Conservation (phyloP, 2,888 invertebrate species). For the Thera britannica region DNA sequence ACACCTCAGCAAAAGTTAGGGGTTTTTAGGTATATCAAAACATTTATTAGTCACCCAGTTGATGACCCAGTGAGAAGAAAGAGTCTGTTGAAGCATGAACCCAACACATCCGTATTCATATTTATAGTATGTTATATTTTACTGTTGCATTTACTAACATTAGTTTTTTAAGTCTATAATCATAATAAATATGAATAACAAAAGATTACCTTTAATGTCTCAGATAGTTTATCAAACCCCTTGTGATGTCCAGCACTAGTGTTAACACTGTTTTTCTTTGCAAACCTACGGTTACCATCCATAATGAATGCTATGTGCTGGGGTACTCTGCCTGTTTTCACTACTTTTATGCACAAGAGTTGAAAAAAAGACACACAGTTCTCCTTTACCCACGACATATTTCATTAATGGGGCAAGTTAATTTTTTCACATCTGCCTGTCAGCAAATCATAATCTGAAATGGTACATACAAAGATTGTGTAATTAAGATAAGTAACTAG, state of each 20-base stretch:
- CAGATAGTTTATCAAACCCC: conserved; percentile 92
- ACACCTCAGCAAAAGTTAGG: no score
- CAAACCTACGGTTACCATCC: conserved; percentile 99
- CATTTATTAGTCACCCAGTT: no score
- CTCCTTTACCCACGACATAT: conserved; percentile 90
- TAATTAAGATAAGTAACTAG: no score
- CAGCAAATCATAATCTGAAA: conserved; percentile 4
- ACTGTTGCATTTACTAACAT: no score
- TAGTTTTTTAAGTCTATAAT: no score
- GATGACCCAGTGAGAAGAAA: no score
- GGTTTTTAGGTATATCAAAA: no score
- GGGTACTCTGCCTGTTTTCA: conserved; percentile 93
- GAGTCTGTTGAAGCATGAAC: no score
- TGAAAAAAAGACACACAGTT: conserved; percentile 91
- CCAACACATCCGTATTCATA: no score
- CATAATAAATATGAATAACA: no score
- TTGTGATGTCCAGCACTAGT: conserved; percentile 92
- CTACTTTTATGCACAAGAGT: conserved; percentile 87
- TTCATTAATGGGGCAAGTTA: neutral
- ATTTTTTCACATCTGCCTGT: conserved; percentile 8
- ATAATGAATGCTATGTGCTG: conserved; percentile 98
- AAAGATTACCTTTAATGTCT: conserved; percentile 88
- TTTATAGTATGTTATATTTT: no score
- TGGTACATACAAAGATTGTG: neutral
- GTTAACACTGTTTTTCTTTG: conserved; percentile 90